Percentiles rank a stretch among this genome's conserved stretches.
Conservation (phyloP, 2,888 invertebrate species). For the Dusona sp. region DNA sequence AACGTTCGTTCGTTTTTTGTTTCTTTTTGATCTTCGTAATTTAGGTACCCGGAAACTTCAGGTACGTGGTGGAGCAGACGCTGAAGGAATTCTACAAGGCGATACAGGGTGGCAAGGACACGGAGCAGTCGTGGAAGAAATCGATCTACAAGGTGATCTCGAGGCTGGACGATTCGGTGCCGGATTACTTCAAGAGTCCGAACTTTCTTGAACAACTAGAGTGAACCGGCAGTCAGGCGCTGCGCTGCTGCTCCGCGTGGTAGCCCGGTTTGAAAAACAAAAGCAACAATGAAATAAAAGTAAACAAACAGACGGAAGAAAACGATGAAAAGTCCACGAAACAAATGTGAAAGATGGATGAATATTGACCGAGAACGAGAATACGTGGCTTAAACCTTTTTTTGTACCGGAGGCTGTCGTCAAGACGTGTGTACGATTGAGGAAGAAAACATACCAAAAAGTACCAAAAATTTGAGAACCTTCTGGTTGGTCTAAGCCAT, state of each 20-base stretch:
- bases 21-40: slow-evolving; percentile 43
- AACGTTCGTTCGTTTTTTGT: not conserved
- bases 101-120: slow-evolving; percentile 97
- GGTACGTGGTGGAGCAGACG: slow-evolving; percentile 98
- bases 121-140: slow-evolving; percentile 99
- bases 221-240: slow-evolving; percentile 85
- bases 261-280: slow-evolving; percentile 68
- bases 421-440: slow-evolving; percentile 37
- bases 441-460: not conserved
- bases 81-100: slow-evolving; percentile 99
- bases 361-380: not conserved
- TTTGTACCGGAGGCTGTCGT: slow-evolving; percentile 61
- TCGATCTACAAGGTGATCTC: slow-evolving; percentile 99
- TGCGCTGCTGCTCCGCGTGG: slow-evolving; percentile 73
- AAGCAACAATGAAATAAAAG: slow-evolving; percentile 8
- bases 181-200: slow-evolving; percentile 99
- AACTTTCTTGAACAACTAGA: slow-evolving; percentile 99
- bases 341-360: not conserved
- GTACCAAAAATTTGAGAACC: not conserved
- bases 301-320: slow-evolving; percentile 25
- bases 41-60: slow-evolving; percentile 99
- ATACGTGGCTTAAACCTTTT: slow-evolving; percentile 61
- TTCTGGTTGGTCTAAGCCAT: not conserved
- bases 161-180: slow-evolving; percentile 98
- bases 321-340: slow-evolving; percentile 24